Conservation (phyloP, 2,888 invertebrate genomes). For the Apoderus coryli region DNA sequence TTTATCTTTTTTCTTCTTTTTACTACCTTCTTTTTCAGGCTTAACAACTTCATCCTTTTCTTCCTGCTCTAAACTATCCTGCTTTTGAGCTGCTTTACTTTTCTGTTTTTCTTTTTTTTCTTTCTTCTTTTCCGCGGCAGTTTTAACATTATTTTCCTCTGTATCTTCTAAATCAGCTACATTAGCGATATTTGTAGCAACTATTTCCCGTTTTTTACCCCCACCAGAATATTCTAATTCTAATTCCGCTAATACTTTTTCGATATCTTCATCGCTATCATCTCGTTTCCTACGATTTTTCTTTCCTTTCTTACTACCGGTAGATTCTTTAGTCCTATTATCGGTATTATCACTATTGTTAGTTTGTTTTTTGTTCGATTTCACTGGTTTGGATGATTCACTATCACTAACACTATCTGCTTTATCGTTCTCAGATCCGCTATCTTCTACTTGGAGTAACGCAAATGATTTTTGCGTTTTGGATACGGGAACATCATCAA, state of each 20-base stretch:
- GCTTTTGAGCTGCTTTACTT: constrained; percentile 45
- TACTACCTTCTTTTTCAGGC: too few relatives aligned
- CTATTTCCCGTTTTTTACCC: constrained; percentile 23
- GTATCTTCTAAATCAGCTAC: constrained; percentile 29
- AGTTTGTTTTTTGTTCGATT: constrained; percentile 29
- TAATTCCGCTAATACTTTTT: constrained; percentile 69
- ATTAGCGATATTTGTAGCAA: constrained; percentile 13
- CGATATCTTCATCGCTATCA: constrained; percentile 67
- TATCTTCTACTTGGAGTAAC: constrained; percentile 50
- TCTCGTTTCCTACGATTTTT: constrained; percentile 60
- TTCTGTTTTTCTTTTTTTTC: constrained; percentile 76
- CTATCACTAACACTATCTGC: constrained; percentile 27
- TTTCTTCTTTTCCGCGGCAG: constrained; percentile 78
- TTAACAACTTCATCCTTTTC: constrained; percentile 15
- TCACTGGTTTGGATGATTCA: too few relatives aligned
- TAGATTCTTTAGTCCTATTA: constrained; percentile 25
- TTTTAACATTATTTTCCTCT: constrained; percentile 42
- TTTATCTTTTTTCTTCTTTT: constrained; percentile 1
- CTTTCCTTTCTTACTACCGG: constrained; percentile 51
- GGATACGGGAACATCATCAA: constrained; percentile 33
- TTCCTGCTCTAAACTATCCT: constrained; percentile 16
- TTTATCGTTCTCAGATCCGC: constrained; percentile 33
- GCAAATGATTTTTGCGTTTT: constrained; percentile 39
- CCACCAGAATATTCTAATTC: constrained; percentile 59
- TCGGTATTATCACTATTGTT: constrained; percentile 31